A percentile compares a stretch with the other conserved stretches of the same genome.
phyloP scores from a whole-genome alignment of 2,113 vertebrate species.

The Odontophorus gujanensis region DNA sequence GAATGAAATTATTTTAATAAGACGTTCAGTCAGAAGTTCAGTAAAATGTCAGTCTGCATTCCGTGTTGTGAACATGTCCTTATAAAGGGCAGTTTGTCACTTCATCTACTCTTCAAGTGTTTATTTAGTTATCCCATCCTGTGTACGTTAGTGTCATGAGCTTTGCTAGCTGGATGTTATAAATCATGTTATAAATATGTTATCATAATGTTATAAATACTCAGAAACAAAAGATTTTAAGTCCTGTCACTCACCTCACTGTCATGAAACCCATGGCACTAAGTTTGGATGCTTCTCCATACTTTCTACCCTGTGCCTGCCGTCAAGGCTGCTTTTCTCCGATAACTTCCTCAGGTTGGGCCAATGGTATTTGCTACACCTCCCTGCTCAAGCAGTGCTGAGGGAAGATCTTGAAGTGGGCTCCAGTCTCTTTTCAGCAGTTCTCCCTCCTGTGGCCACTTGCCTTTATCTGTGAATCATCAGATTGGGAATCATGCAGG shows the following conservation, averaged over 20 bases:
- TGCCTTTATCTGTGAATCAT: neutral
- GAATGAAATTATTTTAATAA: neutral
- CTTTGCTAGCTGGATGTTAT: neutral
- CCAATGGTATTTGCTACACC: neutral
- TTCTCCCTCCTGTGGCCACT: neutral
- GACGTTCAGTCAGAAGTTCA: neutral
- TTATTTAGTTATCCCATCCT: neutral
- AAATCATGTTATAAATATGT: neutral
- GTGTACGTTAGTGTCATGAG: neutral
- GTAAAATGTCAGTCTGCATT: neutral
- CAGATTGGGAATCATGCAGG: fast-evolving
- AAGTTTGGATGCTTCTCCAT: neutral
- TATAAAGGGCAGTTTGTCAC: neutral
- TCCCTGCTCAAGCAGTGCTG: neutral
- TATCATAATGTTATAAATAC: neutral
- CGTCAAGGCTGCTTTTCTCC: neutral
- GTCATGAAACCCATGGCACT: neutral
- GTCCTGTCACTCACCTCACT: neutral
- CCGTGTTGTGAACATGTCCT: neutral
- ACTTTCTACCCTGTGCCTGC: neutral
- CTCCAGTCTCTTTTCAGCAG: neutral
- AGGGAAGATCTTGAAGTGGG: neutral
- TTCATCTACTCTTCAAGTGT: neutral
- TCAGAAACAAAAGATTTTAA: neutral
- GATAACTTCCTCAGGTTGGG: neutral